These are phyloP conservation scores for Apeira syringaria DNA, from an alignment of 2,888 invertebrate species.

Conservation along the genomic window DNA sequence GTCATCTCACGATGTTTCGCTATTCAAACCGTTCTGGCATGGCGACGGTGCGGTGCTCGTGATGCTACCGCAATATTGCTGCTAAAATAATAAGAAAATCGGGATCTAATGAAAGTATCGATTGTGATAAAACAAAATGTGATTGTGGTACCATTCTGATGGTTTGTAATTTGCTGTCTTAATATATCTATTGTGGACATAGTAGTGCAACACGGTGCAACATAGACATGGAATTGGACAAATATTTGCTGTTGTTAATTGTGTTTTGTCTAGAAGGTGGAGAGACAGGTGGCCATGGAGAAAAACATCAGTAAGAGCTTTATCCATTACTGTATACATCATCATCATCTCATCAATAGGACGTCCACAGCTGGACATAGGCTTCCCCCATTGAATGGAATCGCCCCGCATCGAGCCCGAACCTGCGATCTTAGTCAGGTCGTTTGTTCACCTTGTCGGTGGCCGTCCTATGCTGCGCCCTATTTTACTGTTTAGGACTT, in stretches of 20 bases:
- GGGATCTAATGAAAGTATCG: constrained; percentile 53
- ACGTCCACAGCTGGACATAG: too few species aligned
- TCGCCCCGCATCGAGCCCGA: too few species aligned
- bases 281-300: constrained; percentile 69
- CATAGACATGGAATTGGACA: constrained; percentile 56
- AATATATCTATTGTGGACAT: constrained; percentile 43
- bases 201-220: constrained; percentile 30
- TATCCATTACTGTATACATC: neutral
- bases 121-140: constrained; percentile 63
- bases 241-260: constrained; percentile 58
- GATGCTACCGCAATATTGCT: constrained; percentile 47
- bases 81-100: constrained; percentile 54
- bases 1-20: constrained; percentile 72
- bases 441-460: too few species aligned
- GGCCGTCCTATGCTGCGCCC: too few species aligned
- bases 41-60: constrained; percentile 56
- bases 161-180: constrained; percentile 44
- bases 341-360: too few species aligned
- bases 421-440: too few species aligned
- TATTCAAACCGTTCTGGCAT: constrained; percentile 66
- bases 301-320: constrained; percentile 68
- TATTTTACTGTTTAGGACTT: neutral
- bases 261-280: constrained; percentile 57
- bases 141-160: constrained; percentile 46
- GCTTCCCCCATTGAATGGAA: too few species aligned